Evolutionary conservation across 2,113 vertebrate genomes (phyloP).

Genomic region (Girardinichthys multiradiatus): DNA sequence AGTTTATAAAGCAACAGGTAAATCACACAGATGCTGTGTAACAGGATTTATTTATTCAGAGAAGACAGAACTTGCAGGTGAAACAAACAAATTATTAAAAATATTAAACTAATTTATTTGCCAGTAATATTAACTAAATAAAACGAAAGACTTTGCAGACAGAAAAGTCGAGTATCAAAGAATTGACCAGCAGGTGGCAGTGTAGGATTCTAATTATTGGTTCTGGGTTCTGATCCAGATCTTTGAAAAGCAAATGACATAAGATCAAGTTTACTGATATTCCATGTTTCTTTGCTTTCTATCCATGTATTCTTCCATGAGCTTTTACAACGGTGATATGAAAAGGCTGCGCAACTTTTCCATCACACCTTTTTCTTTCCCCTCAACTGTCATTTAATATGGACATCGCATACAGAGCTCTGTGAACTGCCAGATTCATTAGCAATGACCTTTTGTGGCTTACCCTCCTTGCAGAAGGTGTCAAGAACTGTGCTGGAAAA

Average conservation of each 20-base stretch:
- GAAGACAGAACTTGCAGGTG: background rate
- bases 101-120: background rate
- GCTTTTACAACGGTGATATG: no score
- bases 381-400: background rate
- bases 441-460: background rate
- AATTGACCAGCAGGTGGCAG: constrained; percentile 27
- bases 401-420: background rate
- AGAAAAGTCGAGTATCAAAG: background rate
- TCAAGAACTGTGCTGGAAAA: background rate
- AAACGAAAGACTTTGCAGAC: background rate
- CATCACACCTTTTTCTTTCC: background rate
- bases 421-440: background rate
- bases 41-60: background rate
- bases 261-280: no score
- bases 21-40: no score
- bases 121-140: background rate
- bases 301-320: no score
- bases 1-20: no score
- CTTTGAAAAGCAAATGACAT: background rate
- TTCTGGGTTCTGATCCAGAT: background rate
- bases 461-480: background rate
- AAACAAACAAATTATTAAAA: background rate
- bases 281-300: no score
- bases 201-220: background rate
- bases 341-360: background rate